Percentiles rank a stretch among this genome's conserved stretches.
Evolutionary conservation across 2,113 vertebrate species (phyloP).

Genomic region (Pseudorasbora parva): DNA sequence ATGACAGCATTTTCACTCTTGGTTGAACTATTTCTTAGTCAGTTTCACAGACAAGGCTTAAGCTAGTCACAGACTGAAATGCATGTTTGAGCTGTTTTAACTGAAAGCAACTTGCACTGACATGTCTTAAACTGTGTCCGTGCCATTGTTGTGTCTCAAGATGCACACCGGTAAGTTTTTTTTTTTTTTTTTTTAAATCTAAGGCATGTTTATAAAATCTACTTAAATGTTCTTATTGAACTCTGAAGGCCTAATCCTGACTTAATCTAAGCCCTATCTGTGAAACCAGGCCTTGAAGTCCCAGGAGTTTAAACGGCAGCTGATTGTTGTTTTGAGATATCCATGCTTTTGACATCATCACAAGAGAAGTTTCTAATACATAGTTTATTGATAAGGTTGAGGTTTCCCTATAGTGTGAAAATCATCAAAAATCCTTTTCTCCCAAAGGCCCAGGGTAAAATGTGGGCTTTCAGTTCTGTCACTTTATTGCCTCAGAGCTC

Average conservation of each 20-base stretch:
- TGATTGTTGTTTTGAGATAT: neutral
- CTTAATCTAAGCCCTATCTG: too few relatives aligned
- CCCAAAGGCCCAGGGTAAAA: conserved; percentile 57
- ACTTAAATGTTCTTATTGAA: too few relatives aligned
- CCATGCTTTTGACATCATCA: neutral
- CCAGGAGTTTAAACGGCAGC: neutral
- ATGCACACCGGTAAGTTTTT: too few relatives aligned
- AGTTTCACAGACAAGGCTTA: too few relatives aligned
- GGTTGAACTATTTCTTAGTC: neutral
- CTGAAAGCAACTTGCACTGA: too few relatives aligned
- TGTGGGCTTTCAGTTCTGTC: conserved; percentile 62
- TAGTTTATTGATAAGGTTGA: neutral
- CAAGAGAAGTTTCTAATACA: neutral
- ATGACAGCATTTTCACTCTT: neutral
- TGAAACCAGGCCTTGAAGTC: neutral
- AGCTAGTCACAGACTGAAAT: too few relatives aligned
- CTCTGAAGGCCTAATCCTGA: too few relatives aligned
- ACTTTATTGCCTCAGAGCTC: conserved; percentile 80
- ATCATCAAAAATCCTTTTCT: conserved; percentile 60
- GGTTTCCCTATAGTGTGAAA: conserved; percentile 20
- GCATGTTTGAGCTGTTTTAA: too few relatives aligned
- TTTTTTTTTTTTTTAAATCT: too few relatives aligned
- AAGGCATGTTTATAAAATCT: too few relatives aligned
- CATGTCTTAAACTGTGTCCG: too few relatives aligned
- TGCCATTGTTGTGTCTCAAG: too few relatives aligned